Base-by-base conservation (phyloP, 2,888 invertebrate genomes). In the Sphecodes monilicornis region DNA sequence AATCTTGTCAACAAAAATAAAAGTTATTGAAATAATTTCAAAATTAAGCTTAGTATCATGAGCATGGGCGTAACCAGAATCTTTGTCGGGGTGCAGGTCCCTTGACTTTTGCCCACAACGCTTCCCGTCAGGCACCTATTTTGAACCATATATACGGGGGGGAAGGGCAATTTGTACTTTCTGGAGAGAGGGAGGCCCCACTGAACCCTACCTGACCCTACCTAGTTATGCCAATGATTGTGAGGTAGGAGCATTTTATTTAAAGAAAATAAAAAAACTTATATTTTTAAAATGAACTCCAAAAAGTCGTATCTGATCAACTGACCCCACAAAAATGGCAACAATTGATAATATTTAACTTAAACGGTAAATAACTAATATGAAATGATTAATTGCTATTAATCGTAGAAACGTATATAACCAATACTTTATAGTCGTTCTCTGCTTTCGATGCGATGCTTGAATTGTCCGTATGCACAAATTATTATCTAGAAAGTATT, bases 401-500 rank as follows among this genome's bases (percentile, higher is more conserved):
- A 8, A 64, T 41, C 41, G 29, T 29, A 60, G 60, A 6, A 43
- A 64, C 36, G 29, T 60, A 29, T 39, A 36, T 54, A 43, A 22
- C 26, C 26, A 41, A 41, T n/a, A 22, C 6, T 54, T 43, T 0
- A 57, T 46, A 64, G 26, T 5, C 54, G 16, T 73, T 32, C n/a
- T 16, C 0, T 29, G 32, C n/a, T 78, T 71, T 80, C 43, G 41
- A 85, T 73, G 0, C 0, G 1, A 57, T 50, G 18, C 41, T 36
- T 76, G 3, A 89, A 77, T 3, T 79, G 3, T 16, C n/a, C 75
- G 4, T 87, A 89, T 16, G 70, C 54, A 8, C 68, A 18, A 6
- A 78, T 57, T 10, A 89, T 43, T 22, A 64, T 50, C 89, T 89
- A 66, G 10, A 16, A 80, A 87, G 60, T n/a, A 66, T 1, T 64